These are phyloP conservation scores for Frankliniella fusca DNA, from an alignment of 2,888 invertebrate genomes.

Conservation along the genomic window DNA sequence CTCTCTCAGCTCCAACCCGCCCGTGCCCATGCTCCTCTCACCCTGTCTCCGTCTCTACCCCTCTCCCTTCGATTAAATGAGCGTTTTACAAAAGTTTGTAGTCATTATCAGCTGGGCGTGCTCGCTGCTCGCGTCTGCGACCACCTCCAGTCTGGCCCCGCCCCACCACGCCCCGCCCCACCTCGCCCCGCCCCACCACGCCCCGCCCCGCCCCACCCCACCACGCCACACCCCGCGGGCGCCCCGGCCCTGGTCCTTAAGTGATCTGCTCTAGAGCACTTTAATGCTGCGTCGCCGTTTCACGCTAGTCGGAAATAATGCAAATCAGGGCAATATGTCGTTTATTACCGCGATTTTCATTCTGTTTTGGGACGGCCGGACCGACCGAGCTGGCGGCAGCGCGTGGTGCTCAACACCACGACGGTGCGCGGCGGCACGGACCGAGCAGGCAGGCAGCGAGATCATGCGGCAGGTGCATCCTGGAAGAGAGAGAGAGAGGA, in stretches of 20 bases:
- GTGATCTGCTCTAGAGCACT: too few species aligned
- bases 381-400: too few species aligned
- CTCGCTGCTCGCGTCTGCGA: background rate
- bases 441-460: background rate
- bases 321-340: too few species aligned
- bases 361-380: too few species aligned
- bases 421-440: background rate
- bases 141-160: background rate
- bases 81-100: constrained; percentile 23
- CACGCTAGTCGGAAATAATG: too few species aligned
- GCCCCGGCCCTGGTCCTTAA: too few species aligned
- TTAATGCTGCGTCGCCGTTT: too few species aligned
- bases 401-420: too few species aligned
- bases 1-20: background rate
- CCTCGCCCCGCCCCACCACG: too few species aligned
- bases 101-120: constrained; percentile 1
- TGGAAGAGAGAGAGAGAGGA: background rate
- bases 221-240: too few species aligned
- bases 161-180: background rate
- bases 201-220: background rate
- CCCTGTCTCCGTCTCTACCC: background rate
- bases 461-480: constrained; percentile 7
- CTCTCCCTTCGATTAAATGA: background rate
- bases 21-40: background rate
- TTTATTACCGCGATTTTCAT: too few species aligned